Evolutionary conservation across 2,113 vertebrate species (phyloP), one percentile per base, ranked within the genome.

Genomic region (Xenus cinereus): DNA sequence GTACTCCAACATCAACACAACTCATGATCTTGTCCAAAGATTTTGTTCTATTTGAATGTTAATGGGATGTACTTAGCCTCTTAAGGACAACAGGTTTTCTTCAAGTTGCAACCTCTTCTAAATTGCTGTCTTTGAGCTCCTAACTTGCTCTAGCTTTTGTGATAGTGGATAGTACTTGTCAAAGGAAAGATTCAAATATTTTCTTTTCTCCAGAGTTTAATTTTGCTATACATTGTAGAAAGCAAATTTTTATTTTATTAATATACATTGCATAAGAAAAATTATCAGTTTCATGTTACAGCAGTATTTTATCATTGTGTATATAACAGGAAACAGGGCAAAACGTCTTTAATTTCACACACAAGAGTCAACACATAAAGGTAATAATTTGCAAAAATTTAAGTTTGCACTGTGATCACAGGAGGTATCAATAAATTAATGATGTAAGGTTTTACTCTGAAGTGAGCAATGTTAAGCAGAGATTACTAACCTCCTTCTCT

Each of bases 361-460:
- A 39, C 20, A 48, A n/a, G 17, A 27, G 46, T 23, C 15, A 72
- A 26, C 9, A 59, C 7, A 4, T 27, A 62, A 62, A 32, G 4
- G 4, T 18, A 57, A 54, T 4, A 3, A 64, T 54, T 50, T 62
- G 17, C 6, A 76, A 75, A 78, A 81, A 43, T 5, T 6, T 30
- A 43, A 30, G 9, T 56, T 63, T 92, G 12, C 30, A 48, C 33
- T 66, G 22, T 67, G 20, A 32, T 54, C 21, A 53, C 18, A 67
- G 20, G 5, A 56, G 4, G 6, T 43, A 26, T 7, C 20, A 33
- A 68, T 45, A 59, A 48, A 87, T 32, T 41, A 41, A 30, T 28
- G 17, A 50, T 2, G 0, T 9, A 82, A 63, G 1, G 1, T 1
- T 56, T 74, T n/a, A 37, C 4, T 32, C 8, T 37, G 20, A 56